Conservation (phyloP, 2,113 vertebrate species). For the Gallinago jamesoni region DNA sequence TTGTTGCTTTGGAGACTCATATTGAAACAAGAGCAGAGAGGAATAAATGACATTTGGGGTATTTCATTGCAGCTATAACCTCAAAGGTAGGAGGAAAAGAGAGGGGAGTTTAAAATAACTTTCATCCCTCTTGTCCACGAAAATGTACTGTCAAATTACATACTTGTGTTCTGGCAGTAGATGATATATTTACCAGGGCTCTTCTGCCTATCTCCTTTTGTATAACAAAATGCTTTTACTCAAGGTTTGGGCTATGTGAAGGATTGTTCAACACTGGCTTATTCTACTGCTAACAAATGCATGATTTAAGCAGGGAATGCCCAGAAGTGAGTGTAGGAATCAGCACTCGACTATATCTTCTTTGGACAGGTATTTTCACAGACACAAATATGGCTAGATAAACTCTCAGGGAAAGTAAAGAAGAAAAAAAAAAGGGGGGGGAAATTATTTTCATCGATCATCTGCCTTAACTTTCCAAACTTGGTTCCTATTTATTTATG, state of each 20-base stretch:
- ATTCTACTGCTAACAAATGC: neutral
- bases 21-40: neutral
- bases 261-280: neutral
- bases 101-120: conserved; percentile 30
- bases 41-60: conserved; percentile 17
- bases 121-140: neutral
- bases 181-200: neutral
- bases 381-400: neutral
- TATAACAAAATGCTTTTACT: neutral
- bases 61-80: neutral
- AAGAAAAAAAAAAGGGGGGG: neutral
- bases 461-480: neutral
- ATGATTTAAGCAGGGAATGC: neutral
- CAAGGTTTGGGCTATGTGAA: neutral
- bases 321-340: neutral
- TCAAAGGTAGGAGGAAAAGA: neutral
- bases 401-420: neutral
- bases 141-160: conserved; percentile 22
- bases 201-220: neutral
- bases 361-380: neutral
- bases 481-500: neutral
- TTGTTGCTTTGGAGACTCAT: conserved; percentile 19
- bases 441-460: neutral
- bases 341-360: neutral
- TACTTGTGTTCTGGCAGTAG: neutral